Evolutionary conservation across 2,113 vertebrate species (phyloP).

Genomic region (Daboia siamensis): DNA sequence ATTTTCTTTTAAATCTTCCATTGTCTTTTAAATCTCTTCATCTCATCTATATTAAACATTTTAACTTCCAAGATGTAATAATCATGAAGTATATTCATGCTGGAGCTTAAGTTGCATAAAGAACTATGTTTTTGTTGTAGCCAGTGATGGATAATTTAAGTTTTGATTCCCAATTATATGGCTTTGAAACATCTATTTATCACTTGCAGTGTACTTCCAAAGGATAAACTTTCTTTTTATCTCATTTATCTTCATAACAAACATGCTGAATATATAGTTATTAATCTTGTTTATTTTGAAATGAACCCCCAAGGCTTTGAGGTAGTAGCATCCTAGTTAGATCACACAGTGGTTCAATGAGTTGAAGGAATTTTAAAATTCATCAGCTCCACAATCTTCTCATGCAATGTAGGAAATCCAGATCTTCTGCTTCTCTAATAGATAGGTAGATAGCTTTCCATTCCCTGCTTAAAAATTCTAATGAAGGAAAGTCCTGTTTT

Average conservation of each 20-base stretch:
- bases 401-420: neutral
- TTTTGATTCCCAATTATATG: neutral
- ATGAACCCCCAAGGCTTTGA: neutral
- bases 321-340: neutral
- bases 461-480: neutral
- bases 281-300: neutral
- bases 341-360: neutral
- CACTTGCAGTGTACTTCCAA: neutral
- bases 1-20: slow-evolving; percentile 28
- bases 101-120: slow-evolving; percentile 19
- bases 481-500: neutral
- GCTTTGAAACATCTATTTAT: neutral
- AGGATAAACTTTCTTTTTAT: neutral
- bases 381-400: too few species aligned
- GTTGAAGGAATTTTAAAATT: neutral
- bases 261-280: neutral
- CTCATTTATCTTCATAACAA: neutral
- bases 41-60: slow-evolving; percentile 56
- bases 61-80: slow-evolving; percentile 57
- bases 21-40: slow-evolving; percentile 42
- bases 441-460: neutral
- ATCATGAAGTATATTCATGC: slow-evolving; percentile 41
- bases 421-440: neutral
- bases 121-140: slow-evolving; percentile 47
- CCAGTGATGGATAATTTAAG: neutral